Conservation (phyloP, 37 sponge, comb jelly and placozoan genomes). For the Theonella swinhoei region DNA sequence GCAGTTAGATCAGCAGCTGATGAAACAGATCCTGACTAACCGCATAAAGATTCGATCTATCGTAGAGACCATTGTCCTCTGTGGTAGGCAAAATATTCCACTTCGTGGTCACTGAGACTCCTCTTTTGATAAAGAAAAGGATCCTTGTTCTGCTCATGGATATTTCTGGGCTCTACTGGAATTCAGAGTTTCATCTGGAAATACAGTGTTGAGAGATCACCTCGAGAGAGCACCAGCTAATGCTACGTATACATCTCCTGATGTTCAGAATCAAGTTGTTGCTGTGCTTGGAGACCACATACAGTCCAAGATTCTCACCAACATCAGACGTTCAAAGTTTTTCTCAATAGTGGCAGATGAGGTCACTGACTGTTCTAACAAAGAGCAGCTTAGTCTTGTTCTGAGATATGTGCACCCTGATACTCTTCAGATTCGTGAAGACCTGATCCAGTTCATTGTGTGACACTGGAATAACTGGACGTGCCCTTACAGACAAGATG, state of each 20-base stretch:
- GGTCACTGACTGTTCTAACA: conserved; percentile 60
- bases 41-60: conserved; percentile 47
- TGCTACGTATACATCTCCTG: conserved; percentile 33
- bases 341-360: conserved; percentile 61
- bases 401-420: conserved; percentile 58
- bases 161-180: conserved; percentile 31
- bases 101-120: conserved; percentile 42
- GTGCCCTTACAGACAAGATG: conserved; percentile 64
- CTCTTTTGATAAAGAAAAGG: conserved; percentile 18
- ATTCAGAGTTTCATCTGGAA: conserved; percentile 30
- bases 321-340: conserved; percentile 1
- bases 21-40: conserved; percentile 16
- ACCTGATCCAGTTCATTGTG: conserved; percentile 64
- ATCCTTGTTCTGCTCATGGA: neutral
- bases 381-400: conserved; percentile 56
- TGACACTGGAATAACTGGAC: conserved; percentile 67
- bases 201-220: conserved; percentile 9
- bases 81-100: conserved; percentile 44
- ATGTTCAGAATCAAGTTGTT: conserved; percentile 11
- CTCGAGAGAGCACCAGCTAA: conserved; percentile 9
- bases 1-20: neutral
- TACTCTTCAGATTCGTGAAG: conserved; percentile 56
- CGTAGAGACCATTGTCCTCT: conserved; percentile 33
- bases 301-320: neutral
- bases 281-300: conserved; percentile 15